These are phyloP conservation scores for Carcharodon carcharias DNA, from an alignment of 2,797 vertebrate genomes.

Conservation along the genomic window DNA sequence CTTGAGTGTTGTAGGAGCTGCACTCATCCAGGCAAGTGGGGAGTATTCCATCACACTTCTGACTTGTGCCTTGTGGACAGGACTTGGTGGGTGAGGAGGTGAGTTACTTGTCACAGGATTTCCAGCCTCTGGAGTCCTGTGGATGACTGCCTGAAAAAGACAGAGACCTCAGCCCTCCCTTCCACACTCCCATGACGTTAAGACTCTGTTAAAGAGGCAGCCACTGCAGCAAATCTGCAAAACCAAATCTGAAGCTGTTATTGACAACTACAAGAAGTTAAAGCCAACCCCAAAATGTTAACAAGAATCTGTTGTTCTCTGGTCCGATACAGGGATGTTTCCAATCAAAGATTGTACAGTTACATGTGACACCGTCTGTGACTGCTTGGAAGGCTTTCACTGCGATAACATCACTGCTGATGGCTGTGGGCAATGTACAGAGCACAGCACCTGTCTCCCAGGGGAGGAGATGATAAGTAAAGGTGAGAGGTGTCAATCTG, in stretches of 20 bases:
- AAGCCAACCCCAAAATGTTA: neutral
- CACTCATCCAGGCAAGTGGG: too few species aligned
- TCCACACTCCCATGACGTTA: too few species aligned
- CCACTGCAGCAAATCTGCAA: neutral
- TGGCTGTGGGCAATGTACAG: neutral
- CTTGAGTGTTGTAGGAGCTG: too few species aligned
- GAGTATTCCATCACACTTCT: too few species aligned
- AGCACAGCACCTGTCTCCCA: neutral
- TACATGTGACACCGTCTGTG: neutral
- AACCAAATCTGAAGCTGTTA: neutral
- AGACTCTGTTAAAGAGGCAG: neutral
- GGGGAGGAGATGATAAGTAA: neutral
- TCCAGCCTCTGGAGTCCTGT: too few species aligned
- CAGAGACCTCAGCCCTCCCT: neutral
- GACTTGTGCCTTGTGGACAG: too few species aligned
- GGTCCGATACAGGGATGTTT: neutral
- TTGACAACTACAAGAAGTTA: neutral
- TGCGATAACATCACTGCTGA: neutral
- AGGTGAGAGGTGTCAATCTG: neutral
- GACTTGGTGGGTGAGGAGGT: too few species aligned
- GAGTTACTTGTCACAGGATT: too few species aligned
- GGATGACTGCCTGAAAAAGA: neutral
- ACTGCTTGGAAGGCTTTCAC: neutral
- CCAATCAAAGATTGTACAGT: fast-evolving
- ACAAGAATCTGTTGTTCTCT: neutral